A percentile compares a stretch with the other conserved stretches of the same genome.
These are phyloP conservation scores for Trachops cirrhosus DNA, from an alignment of 2,797 vertebrate species.

Conservation along the genomic window DNA sequence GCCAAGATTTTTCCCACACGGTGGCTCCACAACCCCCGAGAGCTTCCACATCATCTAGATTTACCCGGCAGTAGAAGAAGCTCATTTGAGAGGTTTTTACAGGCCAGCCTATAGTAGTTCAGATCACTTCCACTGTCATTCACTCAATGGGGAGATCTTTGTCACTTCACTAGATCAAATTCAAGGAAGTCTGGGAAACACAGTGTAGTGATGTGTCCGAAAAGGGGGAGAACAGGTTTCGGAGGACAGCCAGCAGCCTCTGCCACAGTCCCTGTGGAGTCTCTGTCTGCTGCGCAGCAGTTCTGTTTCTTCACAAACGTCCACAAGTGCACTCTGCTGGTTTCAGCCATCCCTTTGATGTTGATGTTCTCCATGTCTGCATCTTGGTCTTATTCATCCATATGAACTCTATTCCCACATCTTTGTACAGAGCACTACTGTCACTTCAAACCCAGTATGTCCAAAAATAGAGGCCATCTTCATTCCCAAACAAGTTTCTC, in stretches of 20 bases:
- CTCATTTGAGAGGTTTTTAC: neutral
- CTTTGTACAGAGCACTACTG: neutral
- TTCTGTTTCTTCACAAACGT: neutral
- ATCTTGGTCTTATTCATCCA: neutral
- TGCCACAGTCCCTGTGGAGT: neutral
- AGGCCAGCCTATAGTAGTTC: neutral
- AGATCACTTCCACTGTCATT: neutral
- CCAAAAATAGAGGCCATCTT: neutral
- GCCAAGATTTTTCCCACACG: neutral
- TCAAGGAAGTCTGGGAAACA: neutral
- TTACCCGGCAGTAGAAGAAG: neutral
- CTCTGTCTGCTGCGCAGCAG: neutral
- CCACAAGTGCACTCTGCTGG: neutral
- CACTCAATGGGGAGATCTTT: neutral
- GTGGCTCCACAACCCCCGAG: neutral
- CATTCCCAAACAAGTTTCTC: neutral
- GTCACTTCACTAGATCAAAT: neutral
- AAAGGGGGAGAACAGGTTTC: neutral
- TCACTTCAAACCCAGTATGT: neutral
- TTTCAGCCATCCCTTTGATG: neutral
- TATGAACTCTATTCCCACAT: neutral
- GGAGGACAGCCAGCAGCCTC: neutral
- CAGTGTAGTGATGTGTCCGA: neutral
- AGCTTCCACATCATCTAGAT: neutral
- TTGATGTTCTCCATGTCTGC: neutral